A percentile compares a stretch with the other conserved stretches of the same genome.
phyloP scores from a whole-genome alignment of 2,797 vertebrate genomes.

The Oophaga sylvatica region DNA sequence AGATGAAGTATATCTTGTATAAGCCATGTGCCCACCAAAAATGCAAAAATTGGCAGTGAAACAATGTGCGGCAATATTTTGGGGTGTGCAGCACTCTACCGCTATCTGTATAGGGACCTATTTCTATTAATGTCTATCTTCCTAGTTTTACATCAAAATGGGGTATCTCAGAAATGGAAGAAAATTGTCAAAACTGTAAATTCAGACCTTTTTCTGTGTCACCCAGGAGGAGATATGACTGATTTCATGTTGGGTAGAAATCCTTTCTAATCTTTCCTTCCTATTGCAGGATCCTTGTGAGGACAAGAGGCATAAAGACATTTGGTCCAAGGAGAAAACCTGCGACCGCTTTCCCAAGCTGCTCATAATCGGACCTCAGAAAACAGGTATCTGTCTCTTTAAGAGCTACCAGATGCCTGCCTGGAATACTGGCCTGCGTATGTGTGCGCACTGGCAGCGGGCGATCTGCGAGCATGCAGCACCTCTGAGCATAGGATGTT shows the following conservation, averaged over 20 bases:
- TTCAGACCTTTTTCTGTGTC: no score
- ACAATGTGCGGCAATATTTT: no score
- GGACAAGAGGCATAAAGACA: constrained; percentile 99
- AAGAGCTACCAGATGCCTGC: constrained; percentile 4
- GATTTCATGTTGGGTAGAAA: background rate
- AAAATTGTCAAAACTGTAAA: no score
- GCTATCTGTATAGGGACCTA: no score
- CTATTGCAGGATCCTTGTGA: constrained; percentile 92
- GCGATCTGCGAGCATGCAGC: background rate
- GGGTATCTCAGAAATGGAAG: no score
- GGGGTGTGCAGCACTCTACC: no score
- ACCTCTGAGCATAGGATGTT: constrained; percentile 5
- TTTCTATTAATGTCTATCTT: no score
- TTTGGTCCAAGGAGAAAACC: constrained; percentile 99
- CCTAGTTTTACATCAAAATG: no score
- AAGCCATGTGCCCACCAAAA: no score
- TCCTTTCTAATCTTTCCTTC: background rate
- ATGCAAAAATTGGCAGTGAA: no score
- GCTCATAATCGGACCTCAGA: constrained; percentile 96
- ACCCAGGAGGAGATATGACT: no score
- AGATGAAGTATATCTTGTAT: no score
- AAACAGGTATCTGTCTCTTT: constrained; percentile 82
- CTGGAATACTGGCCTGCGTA: background rate
- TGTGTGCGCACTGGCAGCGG: background rate
- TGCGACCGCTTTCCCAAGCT: constrained; percentile 98